A percentile compares a stretch with the other conserved stretches of the same genome.
Conservation (phyloP, 2,113 vertebrate species). For the Myotis lucifugus region DNA sequence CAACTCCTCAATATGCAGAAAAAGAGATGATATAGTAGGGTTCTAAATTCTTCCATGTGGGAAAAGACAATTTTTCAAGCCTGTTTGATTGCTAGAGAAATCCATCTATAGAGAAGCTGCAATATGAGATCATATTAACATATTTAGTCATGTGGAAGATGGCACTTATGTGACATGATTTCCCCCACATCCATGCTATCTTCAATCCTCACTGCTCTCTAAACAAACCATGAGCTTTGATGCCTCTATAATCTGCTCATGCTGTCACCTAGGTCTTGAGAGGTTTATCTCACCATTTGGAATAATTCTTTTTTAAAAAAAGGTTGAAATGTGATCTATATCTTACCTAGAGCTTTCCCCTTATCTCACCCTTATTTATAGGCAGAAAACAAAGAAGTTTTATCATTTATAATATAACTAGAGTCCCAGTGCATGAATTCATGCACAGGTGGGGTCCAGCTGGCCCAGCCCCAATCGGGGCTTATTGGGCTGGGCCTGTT, state of each 20-base stretch:
- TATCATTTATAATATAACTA: background rate
- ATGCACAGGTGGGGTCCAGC: no score
- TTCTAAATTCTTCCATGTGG: background rate
- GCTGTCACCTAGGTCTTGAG: background rate
- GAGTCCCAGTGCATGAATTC: no score
- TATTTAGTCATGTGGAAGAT: background rate
- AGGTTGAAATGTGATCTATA: background rate
- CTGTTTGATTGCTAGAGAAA: conserved; percentile 26
- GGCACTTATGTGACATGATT: background rate
- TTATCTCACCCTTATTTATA: background rate
- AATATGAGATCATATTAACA: background rate
- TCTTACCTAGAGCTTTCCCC: background rate
- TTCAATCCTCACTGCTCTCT: background rate
- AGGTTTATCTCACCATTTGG: background rate
- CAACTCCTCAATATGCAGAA: background rate
- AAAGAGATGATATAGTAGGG: background rate
- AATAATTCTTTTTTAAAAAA: background rate
- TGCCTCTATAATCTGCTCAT: background rate
- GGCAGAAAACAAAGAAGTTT: background rate
- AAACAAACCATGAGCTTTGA: background rate
- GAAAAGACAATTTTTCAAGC: background rate
- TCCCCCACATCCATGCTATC: background rate
- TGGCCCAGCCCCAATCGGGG: no score
- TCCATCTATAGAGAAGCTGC: background rate
- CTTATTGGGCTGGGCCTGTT: no score